Evolutionary conservation across 2,113 vertebrate species (phyloP).

Genomic region (Aphyosemion australe): DNA sequence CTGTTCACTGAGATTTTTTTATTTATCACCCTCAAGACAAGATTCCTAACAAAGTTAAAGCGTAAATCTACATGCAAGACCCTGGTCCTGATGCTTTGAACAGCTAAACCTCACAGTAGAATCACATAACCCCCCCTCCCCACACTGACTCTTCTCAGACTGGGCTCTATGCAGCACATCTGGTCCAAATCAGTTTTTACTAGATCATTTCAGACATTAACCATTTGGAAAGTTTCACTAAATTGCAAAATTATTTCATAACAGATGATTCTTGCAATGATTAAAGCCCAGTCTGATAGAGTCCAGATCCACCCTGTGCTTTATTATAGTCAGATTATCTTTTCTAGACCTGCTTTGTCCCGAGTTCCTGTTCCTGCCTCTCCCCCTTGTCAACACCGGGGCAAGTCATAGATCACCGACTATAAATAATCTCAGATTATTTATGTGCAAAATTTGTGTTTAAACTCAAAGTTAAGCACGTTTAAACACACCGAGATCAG

Average conservation of each 20-base stretch:
- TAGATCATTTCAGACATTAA: background rate
- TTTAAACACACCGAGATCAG: constrained; percentile 48
- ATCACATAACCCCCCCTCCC: constrained; percentile 66
- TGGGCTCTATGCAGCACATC: constrained; percentile 56
- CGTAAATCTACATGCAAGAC: constrained; percentile 56
- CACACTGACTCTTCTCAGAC: constrained; percentile 73
- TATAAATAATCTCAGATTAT: constrained; percentile 78
- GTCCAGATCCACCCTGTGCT: constrained; percentile 53
- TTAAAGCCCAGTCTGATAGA: constrained; percentile 78
- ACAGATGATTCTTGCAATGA: constrained; percentile 2
- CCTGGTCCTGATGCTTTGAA: constrained; percentile 66
- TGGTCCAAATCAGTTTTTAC: constrained; percentile 31
- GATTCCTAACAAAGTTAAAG: constrained; percentile 24
- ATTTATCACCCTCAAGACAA: background rate
- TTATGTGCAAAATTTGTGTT: constrained; percentile 57
- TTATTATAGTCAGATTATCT: constrained; percentile 55
- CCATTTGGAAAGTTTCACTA: constrained; percentile 11
- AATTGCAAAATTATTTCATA: constrained; percentile 4
- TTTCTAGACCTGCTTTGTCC: constrained; percentile 67
- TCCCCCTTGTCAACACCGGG: constrained; percentile 22
- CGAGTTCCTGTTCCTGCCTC: constrained; percentile 45
- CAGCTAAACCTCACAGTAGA: constrained; percentile 34
- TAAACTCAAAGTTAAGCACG: constrained; percentile 6
- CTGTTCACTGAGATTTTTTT: constrained; percentile 11
- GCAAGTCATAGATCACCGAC: constrained; percentile 2